Base-by-base conservation (phyloP, 2,888 invertebrate genomes). In the Escarpia spicata region DNA sequence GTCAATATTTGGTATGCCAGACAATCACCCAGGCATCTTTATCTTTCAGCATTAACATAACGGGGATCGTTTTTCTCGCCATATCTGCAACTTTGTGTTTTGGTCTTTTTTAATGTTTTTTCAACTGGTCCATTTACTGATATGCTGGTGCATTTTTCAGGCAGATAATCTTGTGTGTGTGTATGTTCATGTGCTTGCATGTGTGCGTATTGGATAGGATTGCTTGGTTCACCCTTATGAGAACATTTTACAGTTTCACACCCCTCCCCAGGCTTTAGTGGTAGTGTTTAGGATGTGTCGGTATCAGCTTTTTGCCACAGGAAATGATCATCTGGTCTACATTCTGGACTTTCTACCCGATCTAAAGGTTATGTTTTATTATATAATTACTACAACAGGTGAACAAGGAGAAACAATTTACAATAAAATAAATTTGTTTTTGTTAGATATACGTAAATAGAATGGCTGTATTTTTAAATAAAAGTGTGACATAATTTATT, bases 61-160 rank as follows among this genome's bases (percentile, higher is more conserved):
- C 19, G 75, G 15, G 75, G 26, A 26, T 75, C 75, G 26, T 75
- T 75, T 75, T 75, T 75, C 75, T 75, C n/a, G 6, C 26, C 26
- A 26, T 75, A 75, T 75, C 75, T 75, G 75, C 75, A 75, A 75
- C 75, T 75, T 75, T 75, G 75, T 75, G 75, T 75, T 75, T 75
- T 75, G 19, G 75, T 15, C 6, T 26, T 26, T 75, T 75, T 75
- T 75, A 12, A 19, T 75, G 75, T 75, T 75, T 75, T 75, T 75
- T 26, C 75, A 75, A 75, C 75, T 75, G 75, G 19, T 19, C 75
- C 75, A 75, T 75, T 75, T 75, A 75, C 75, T 19, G 75, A 75
- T 75, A 75, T 3, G 2, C 75, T 75, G 26, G 75, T 75, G 19
- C 26, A 75, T 75, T 75, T 75, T n/a, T n/a, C 75, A 6, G 75